Evolutionary conservation across 1,140 invertebrate genomes (phyloP), one percentile per base, ranked within the genome.

Genomic region (Himalopsyche phryganea): DNA sequence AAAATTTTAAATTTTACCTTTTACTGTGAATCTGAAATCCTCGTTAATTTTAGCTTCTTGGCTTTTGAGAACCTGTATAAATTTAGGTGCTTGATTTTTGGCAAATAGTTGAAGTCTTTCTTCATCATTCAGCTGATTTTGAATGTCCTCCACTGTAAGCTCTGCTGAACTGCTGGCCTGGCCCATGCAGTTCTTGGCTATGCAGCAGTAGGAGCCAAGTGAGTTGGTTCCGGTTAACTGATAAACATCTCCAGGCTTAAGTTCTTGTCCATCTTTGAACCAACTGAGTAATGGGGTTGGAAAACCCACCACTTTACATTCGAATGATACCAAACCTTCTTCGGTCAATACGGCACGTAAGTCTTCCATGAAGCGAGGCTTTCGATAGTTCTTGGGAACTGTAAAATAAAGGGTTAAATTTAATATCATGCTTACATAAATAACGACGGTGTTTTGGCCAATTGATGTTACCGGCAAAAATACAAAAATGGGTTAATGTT

Each of bases 221-320:
- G 90, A 92, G 70, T 92, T 93, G 4, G 89, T 92, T 19, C 91
- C 92, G 1, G 90, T 93, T 3, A 94, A 76, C 68, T 94, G 91
- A 72, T 95, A 94, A 13, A 94, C 91, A 74, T 95, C 92, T 9
- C 92, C 92, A 0, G 92, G 91, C 72, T 91, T 92, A 14, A 95
- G 75, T 72, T 94, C 91, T 66, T 91, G 87, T 0, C 91, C 91
- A 73, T 95, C 92, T 76, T 94, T 95, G 66, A 91, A 94, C 92
- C 92, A 94, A 66, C 84, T 84, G 0, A 94, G 74, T 35, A 87
- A 71, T 0, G 92, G 92, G 0, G 91, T 93, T 0, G 92, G 91
- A 65, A 91, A 93, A 0, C 92, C 92, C 6, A 94, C 91, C 0
- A 94, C 91, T 76, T 94, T 94, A 68, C 92, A 95, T 69, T 95